Base-by-base conservation (phyloP, 64 coral and sea anemone genomes). In the Montipora efflorescens region DNA sequence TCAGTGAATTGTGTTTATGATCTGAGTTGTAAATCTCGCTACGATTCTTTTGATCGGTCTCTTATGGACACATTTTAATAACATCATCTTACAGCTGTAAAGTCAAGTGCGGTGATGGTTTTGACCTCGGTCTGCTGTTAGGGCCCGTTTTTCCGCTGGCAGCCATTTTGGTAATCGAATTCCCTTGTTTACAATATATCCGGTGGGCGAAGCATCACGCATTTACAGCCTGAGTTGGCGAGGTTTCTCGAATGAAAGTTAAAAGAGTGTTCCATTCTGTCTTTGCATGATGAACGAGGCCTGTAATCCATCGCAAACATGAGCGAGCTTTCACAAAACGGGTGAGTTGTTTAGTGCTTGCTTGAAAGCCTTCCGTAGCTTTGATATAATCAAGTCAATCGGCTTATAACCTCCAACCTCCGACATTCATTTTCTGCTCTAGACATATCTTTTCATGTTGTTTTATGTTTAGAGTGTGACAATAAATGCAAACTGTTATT, bases 241-340 rank as follows among this genome's bases (percentile, higher is more conserved):
- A 78, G 16, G 44, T 78, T 78, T 5, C 44, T 49, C 47, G 44
- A 1, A 6, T 57, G 53, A 6, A 57, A 19, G 12, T 36, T 49
- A 6, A 49, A 47, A 78, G 76, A 78, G 47, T 19, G 7, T 78
- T 48, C 13, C 15, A 19, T 18, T 49, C 44, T 47, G 44, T 48
- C 47, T 49, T 50, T 13, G 76, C 16, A 78, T 47, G 45, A 78
- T 78, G 76, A 4, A 5, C 16, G 46, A 19, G 16, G 4, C 5
- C 76, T 78, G 12, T 78, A 14, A 78, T 48, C 47, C 18, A 7
- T 23, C 18, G 14, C 68, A 71, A 14, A 45, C 46, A 78, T 78
- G 76, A 78, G 76, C 76, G 44, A 78, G 49, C 18, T 78, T 78
- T 36, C 76, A 78, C 28, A 78, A 78, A 78, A 78, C 76, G 76